Evolutionary conservation across 1,140 invertebrate genomes (phyloP), one percentile per base, ranked within the genome.

Genomic region (Solenopsis fugax): DNA sequence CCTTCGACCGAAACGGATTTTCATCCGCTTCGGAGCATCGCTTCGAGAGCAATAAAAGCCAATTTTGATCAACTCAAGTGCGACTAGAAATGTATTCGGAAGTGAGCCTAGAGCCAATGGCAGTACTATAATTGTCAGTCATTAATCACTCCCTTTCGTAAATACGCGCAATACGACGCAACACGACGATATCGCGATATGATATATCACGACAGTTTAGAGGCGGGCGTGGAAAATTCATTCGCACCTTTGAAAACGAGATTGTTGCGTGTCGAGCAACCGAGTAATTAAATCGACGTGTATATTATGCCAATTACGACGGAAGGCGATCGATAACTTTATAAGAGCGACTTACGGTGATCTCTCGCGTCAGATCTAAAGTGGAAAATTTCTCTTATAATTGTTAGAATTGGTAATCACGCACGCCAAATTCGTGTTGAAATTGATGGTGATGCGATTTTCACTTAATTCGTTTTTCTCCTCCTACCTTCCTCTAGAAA

Each of bases 131-230:
- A 81, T 69, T 54, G 54, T 69, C 62, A 67, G 45, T 69, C 76
- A 80, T 69, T 37, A 80, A 69, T 80, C 45, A 69, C 10, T 41
- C 62, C 29, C 21, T 72, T 73, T 82, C 12, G 24, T n/a, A 73
- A 82, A 73, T 58, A 73, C 1, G 67, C 67, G 65, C 65, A 56
- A 81, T 34, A 37, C 16, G 34, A n/a, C 9, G 24, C 41, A 48
- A 58, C 24, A 41, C 48, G 5, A 48, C 6, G 37, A 37, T 75
- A 37, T 54, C 29, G 16, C 58, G 45, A 64, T 34, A 56, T 72
- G 37, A 82, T 82, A 72, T 82, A 72, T 82, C 60, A 24, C 34
- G 34, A 82, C 12, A 60, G n/a, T 60, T 73, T 52, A 56, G 67
- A 56, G 54, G 2, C 13, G 48, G 72, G 7, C 21, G 13, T 24